These are phyloP conservation scores for Lithophane semibrunnea DNA, from an alignment of 2,888 invertebrate species.

Conservation along the genomic window DNA sequence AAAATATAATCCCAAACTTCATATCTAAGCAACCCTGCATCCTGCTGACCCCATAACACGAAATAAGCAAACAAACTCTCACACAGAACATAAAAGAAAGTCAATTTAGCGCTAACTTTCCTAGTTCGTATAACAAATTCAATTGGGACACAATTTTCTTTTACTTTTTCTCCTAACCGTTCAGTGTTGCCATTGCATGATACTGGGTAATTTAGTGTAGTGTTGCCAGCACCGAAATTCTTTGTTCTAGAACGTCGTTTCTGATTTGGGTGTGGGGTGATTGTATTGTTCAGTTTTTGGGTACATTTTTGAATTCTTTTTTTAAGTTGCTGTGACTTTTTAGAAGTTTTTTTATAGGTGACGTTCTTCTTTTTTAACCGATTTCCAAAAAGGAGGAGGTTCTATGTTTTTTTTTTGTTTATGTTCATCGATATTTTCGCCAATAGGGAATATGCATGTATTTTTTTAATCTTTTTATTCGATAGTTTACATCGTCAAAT, in stretches of 20 bases:
- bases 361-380: background rate
- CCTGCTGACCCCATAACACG: slow-evolving; percentile 19
- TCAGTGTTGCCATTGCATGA: slow-evolving; percentile 52
- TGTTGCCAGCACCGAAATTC: slow-evolving; percentile 39
- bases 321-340: slow-evolving; percentile 19
- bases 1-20: background rate
- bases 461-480: too few species aligned
- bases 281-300: background rate
- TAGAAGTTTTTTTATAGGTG: background rate
- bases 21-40: background rate
- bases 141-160: slow-evolving; percentile 66
- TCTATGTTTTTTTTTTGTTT: too few species aligned
- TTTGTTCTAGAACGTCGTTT: slow-evolving; percentile 23
- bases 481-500: too few species aligned
- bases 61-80: slow-evolving; percentile 32
- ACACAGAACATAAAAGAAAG: slow-evolving; percentile 42
- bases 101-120: slow-evolving; percentile 63
- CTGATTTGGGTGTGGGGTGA: background rate
- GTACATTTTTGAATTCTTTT: slow-evolving; percentile 13
- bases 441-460: too few species aligned
- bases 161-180: slow-evolving; percentile 58
- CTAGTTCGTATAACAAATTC: slow-evolving; percentile 68
- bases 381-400: too few species aligned
- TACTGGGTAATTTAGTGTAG: slow-evolving; percentile 38
- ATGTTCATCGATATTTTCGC: too few species aligned